Evolutionary conservation across 2,797 vertebrate species (phyloP).

Genomic region (Galagoides demidoff): DNA sequence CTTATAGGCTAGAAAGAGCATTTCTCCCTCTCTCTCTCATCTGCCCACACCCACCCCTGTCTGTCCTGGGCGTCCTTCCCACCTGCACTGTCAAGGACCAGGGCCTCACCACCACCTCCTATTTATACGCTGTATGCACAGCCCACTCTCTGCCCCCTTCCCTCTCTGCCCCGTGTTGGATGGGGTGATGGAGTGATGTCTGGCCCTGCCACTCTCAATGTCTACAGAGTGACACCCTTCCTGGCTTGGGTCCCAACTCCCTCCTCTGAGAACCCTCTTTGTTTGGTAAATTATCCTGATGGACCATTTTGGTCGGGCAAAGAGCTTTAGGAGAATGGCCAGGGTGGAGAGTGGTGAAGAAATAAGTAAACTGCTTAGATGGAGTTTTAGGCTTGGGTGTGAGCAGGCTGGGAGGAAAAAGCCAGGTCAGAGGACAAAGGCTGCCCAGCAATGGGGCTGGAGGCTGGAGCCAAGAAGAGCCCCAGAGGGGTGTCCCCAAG

Average conservation of each 20-base stretch:
- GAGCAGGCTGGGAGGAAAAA: neutral
- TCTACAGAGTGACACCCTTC: neutral
- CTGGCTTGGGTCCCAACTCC: neutral
- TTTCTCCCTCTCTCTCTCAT: neutral
- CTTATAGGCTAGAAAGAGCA: neutral
- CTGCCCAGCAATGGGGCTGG: neutral
- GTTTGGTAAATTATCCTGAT: neutral
- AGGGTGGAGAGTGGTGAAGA: neutral
- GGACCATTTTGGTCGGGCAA: neutral
- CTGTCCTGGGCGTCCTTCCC: neutral
- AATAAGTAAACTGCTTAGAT: neutral
- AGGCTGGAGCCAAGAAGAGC: neutral
- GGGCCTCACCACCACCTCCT: neutral
- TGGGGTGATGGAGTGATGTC: neutral
- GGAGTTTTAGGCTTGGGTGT: neutral
- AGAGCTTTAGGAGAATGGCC: neutral
- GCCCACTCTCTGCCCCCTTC: neutral
- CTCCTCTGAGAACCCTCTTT: neutral
- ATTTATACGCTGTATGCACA: neutral
- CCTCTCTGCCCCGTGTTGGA: neutral
- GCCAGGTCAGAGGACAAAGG: neutral
- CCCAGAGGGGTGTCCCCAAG: neutral
- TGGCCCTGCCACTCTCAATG: neutral
- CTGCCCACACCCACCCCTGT: neutral
- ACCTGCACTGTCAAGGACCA: neutral